Percentiles rank a stretch among this genome's conserved stretches.
Conservation (phyloP, 1,140 invertebrate genomes). For the Antheraea pernyi region DNA sequence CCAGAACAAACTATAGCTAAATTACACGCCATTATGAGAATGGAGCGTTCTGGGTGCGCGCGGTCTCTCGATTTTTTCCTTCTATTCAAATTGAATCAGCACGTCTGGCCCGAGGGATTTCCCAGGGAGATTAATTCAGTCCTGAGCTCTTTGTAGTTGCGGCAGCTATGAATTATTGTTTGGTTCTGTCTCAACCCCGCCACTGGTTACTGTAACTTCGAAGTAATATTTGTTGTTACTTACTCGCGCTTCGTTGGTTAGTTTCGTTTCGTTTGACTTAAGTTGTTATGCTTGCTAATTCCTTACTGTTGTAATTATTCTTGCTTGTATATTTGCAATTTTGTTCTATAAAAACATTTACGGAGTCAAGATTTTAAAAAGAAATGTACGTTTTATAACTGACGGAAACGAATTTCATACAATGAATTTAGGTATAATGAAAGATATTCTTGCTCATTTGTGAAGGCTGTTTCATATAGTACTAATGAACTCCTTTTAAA, state of each 20-base stretch:
- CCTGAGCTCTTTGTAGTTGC: conserved; percentile 14
- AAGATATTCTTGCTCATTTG: no score
- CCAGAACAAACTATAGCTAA: conserved; percentile 13
- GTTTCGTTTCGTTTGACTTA: background rate
- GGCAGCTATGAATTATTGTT: conserved; percentile 12
- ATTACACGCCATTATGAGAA: conserved; percentile 20
- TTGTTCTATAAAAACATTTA: no score
- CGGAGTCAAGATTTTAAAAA: no score
- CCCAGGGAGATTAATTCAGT: conserved; percentile 23
- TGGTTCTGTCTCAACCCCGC: background rate
- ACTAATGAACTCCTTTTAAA: no score
- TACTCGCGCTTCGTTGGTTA: background rate
- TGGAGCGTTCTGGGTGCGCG: conserved; percentile 1
- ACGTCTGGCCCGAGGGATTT: conserved; percentile 12
- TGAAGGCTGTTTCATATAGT: no score
- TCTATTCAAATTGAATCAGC: conserved; percentile 45
- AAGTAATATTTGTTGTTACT: background rate
- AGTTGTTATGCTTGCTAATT: background rate
- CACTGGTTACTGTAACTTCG: background rate
- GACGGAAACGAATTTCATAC: no score
- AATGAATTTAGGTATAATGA: no score
- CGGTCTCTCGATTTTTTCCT: conserved; percentile 20
- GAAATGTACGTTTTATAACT: no score
- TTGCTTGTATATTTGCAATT: background rate
- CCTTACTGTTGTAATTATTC: background rate